Percentiles rank a stretch among this genome's conserved stretches.
These are phyloP conservation scores for Diogma glabrata DNA, from an alignment of 2,888 invertebrate species.

Conservation along the genomic window DNA sequence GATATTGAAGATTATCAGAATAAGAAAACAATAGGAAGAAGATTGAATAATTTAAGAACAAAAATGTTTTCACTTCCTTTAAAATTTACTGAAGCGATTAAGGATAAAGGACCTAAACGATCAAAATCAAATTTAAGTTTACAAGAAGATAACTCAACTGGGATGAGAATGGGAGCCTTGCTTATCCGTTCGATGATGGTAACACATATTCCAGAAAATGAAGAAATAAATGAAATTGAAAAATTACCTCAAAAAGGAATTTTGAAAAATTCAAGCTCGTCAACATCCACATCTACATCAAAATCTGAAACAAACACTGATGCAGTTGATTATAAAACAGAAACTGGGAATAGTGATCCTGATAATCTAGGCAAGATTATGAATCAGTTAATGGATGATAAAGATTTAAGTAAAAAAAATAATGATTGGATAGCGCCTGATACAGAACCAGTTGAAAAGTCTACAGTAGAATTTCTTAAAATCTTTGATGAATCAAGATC, in stretches of 20 bases:
- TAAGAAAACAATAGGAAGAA: background rate
- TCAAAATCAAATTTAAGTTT: slow-evolving; percentile 10
- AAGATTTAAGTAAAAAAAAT: background rate
- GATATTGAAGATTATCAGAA: background rate
- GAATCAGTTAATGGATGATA: background rate
- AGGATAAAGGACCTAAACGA: background rate
- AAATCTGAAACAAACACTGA: background rate
- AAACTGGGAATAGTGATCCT: background rate
- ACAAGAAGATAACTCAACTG: slow-evolving; percentile 37
- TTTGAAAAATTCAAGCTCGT: background rate
- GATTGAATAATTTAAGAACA: background rate
- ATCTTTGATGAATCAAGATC: background rate
- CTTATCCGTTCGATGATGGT: slow-evolving; percentile 50
- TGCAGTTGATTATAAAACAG: background rate
- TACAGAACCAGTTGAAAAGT: background rate
- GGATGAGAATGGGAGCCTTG: slow-evolving; percentile 52
- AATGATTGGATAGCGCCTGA: slow-evolving; percentile 3
- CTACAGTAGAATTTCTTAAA: background rate
- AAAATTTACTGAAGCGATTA: background rate
- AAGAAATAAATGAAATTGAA: background rate
- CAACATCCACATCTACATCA: background rate
- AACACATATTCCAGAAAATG: slow-evolving; percentile 3
- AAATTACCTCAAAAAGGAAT: background rate
- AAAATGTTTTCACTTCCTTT: background rate
- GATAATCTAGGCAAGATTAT: slow-evolving; percentile 1